Conservation (phyloP, 2,113 vertebrate species). For the Hyaena hyaena region DNA sequence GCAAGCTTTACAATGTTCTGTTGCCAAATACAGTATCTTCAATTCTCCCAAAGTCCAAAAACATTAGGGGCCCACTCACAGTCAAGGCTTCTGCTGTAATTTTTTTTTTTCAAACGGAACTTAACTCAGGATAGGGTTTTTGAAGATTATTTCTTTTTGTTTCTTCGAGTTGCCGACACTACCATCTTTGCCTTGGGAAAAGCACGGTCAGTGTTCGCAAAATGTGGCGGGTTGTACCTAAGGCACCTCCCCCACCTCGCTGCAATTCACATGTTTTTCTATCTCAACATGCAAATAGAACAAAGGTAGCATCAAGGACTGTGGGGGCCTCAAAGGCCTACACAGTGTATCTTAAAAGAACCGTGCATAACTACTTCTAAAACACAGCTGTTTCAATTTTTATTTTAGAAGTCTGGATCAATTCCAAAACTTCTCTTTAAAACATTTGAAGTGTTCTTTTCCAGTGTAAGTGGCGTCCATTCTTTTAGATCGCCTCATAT, state of each 20-base stretch:
- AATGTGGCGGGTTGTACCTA: neutral
- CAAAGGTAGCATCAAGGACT: neutral
- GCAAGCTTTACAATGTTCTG: conserved; percentile 38
- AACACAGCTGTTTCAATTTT: conserved; percentile 72
- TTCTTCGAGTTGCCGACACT: neutral
- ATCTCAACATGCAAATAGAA: conserved; percentile 11
- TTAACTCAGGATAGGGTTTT: neutral
- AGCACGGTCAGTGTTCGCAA: neutral
- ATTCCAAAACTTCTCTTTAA: conserved; percentile 16
- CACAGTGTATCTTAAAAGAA: neutral
- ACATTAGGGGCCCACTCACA: neutral
- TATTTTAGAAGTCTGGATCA: conserved; percentile 67
- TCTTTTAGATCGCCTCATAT: conserved; percentile 9
- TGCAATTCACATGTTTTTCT: neutral
- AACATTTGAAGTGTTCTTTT: neutral
- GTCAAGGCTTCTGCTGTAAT: conserved; percentile 25
- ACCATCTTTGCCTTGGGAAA: neutral
- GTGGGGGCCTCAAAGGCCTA: neutral
- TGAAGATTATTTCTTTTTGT: neutral
- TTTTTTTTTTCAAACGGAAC: neutral
- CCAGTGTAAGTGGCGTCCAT: neutral
- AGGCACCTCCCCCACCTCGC: neutral
- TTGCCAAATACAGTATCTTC: conserved; percentile 65
- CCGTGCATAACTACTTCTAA: neutral
- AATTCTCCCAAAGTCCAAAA: conserved; percentile 52